Percentiles rank a stretch among this genome's conserved stretches.
Evolutionary conservation across 53 echinoderm and acorn worm species (phyloP).

Genomic region (Echinarachnius parma): DNA sequence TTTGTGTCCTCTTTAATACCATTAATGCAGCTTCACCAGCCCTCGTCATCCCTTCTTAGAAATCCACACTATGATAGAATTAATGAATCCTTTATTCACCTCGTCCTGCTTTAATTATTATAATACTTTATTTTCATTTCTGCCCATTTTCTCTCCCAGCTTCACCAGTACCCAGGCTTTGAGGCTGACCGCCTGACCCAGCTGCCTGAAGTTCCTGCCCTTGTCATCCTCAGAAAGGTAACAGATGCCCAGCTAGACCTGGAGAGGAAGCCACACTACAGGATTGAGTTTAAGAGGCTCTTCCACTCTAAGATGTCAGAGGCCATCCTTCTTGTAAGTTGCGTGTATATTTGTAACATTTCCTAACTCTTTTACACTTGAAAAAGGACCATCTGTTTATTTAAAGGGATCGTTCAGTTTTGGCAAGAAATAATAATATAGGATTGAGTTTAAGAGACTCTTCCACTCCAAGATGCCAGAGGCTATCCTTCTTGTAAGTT

Average conservation of each 20-base stretch:
- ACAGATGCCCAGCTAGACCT: constrained; percentile 82
- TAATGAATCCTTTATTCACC: no score
- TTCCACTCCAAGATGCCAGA: constrained; percentile 96
- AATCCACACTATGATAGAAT: no score
- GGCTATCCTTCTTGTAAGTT: constrained; percentile 89
- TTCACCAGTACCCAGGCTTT: constrained; percentile 89
- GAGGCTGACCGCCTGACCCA: constrained; percentile 75
- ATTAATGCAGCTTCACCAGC: no score
- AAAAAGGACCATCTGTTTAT: no score
- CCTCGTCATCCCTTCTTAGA: no score
- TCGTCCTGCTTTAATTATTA: no score
- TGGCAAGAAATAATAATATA: constrained; percentile 80
- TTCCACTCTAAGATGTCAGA: constrained; percentile 96
- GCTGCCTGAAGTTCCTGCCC: constrained; percentile 65
- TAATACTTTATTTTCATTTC: no score
- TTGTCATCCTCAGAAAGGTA: constrained; percentile 71
- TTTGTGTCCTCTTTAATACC: no score
- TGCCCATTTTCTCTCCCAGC: constrained; percentile 41
- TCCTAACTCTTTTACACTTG: no score
- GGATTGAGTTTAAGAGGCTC: constrained; percentile 79
- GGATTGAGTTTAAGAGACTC: constrained; percentile 79
- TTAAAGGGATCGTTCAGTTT: no score
- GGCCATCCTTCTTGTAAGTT: constrained; percentile 89
- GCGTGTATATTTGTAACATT: no score
- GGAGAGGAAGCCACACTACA: constrained; percentile 72